Percentiles rank a stretch among this genome's conserved stretches.
Conservation (phyloP, 2,888 invertebrate species). For the Apomyelois bistriatella region DNA sequence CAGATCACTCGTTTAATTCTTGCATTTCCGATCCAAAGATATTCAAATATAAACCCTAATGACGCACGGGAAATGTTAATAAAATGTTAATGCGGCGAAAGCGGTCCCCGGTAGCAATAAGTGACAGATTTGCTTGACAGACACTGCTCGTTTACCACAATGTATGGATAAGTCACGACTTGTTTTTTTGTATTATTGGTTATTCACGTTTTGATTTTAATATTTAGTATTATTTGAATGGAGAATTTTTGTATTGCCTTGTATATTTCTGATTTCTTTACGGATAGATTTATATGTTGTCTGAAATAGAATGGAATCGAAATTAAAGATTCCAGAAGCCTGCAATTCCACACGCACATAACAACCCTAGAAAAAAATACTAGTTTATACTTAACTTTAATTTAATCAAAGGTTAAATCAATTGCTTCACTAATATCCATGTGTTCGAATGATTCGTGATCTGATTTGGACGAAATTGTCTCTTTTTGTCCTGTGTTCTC, state of each 20-base stretch:
- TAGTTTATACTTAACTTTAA: background rate
- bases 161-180: constrained; percentile 76
- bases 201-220: constrained; percentile 13
- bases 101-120: constrained; percentile 66
- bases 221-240: constrained; percentile 4
- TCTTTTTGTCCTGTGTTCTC: constrained; percentile 16
- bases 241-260: background rate
- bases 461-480: background rate
- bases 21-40: constrained; percentile 78
- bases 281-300: too few species aligned
- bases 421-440: constrained; percentile 40
- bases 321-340: too few species aligned
- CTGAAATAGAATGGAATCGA: too few species aligned
- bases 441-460: constrained; percentile 20
- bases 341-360: too few species aligned
- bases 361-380: background rate
- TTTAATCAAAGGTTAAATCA: constrained; percentile 52
- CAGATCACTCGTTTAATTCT: constrained; percentile 79
- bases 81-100: constrained; percentile 77
- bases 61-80: constrained; percentile 77
- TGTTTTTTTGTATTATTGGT: constrained; percentile 50
- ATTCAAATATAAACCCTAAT: constrained; percentile 79
- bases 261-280: background rate
- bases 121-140: constrained; percentile 79
- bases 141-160: constrained; percentile 64